phyloP scores from a whole-genome alignment of 1,140 invertebrate species.

The Oryzaephilus surinamensis region DNA sequence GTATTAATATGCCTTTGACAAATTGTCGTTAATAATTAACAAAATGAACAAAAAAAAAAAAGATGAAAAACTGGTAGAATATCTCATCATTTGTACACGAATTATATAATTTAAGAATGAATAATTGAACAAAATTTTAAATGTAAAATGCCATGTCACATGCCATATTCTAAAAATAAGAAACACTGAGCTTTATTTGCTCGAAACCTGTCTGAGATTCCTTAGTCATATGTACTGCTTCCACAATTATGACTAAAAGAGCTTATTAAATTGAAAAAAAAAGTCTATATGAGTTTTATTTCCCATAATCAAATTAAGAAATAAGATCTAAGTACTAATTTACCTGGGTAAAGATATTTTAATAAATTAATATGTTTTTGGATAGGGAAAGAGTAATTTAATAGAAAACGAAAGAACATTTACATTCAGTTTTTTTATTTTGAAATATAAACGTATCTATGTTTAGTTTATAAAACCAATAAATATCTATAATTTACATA shows the following conservation, averaged over 20 bases:
- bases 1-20: conserved; percentile 5
- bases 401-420: too few relatives aligned
- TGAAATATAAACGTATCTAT: too few relatives aligned
- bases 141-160: conserved; percentile 27
- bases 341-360: too few relatives aligned
- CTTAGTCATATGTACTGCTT: conserved; percentile 31
- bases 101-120: too few relatives aligned
- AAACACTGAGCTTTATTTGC: conserved; percentile 18
- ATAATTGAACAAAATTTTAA: conserved; percentile 13
- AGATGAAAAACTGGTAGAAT: conserved; percentile 3
- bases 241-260: conserved; percentile 32
- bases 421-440: too few relatives aligned
- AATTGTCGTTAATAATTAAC: conserved; percentile 18
- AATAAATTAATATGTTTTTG: too few relatives aligned
- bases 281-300: conserved; percentile 12
- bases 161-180: conserved; percentile 26
- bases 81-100: conserved; percentile 15
- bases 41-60: conserved; percentile 14
- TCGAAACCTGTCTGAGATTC: conserved; percentile 25
- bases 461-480: too few relatives aligned
- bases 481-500: too few relatives aligned
- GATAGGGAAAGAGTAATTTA: too few relatives aligned
- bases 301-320: too few relatives aligned
- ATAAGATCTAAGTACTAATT: too few relatives aligned
- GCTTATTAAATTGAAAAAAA: conserved; percentile 32